Conservation (phyloP, 2,113 vertebrate species). For the Myodes glareolus region DNA sequence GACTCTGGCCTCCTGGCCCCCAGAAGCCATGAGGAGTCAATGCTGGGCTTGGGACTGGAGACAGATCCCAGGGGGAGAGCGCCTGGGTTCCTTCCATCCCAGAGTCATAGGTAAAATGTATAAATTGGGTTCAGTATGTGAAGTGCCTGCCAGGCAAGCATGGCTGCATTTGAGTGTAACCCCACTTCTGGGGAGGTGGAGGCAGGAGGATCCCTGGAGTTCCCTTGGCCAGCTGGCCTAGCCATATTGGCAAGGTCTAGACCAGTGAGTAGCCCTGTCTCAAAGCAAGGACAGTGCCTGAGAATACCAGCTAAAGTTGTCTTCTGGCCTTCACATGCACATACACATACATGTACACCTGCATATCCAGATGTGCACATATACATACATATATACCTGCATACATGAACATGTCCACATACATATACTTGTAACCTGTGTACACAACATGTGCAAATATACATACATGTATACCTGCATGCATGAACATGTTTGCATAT, state of each 20-base stretch:
- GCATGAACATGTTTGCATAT: no score
- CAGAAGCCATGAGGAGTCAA: background rate
- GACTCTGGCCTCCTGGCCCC: background rate
- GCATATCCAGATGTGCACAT: background rate
- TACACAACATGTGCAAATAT: background rate
- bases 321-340: background rate
- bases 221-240: background rate
- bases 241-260: background rate
- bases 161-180: background rate
- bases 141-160: background rate
- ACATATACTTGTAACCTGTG: fast-evolving
- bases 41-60: background rate
- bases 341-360: background rate
- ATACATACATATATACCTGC: no score
- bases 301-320: no score
- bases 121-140: no score
- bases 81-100: background rate
- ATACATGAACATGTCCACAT: background rate
- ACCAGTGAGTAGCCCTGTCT: background rate
- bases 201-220: background rate
- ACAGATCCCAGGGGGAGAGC: no score
- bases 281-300: no score
- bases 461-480: background rate
- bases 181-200: background rate
- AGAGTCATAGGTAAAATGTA: background rate